A percentile compares a stretch with the other conserved stretches of the same genome.
phyloP scores from a whole-genome alignment of 2,888 invertebrate genomes.

The Dyspetes luteomarginatus region DNA sequence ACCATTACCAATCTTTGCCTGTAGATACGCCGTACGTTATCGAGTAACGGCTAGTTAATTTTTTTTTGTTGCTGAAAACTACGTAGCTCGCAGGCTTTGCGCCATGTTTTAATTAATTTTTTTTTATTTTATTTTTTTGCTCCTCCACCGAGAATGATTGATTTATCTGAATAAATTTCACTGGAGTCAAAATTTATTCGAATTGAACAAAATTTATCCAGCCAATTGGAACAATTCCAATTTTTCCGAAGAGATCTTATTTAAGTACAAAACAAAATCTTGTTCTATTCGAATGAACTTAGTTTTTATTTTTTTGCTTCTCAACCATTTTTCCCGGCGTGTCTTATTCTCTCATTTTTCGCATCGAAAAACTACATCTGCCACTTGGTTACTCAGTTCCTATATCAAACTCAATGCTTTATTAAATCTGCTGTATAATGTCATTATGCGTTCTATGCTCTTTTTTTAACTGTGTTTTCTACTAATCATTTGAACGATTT shows the following conservation, averaged over 20 bases:
- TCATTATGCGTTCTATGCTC: slow-evolving; percentile 25
- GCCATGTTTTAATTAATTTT: slow-evolving; percentile 20
- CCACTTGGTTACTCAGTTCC: slow-evolving; percentile 38
- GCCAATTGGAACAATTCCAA: too few relatives aligned
- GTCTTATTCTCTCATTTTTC: neutral
- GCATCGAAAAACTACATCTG: slow-evolving; percentile 19
- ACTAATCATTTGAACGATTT: slow-evolving; percentile 22
- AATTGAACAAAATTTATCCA: too few relatives aligned
- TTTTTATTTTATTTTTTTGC: slow-evolving; percentile 2
- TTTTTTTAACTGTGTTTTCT: neutral
- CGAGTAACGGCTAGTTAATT: slow-evolving; percentile 51
- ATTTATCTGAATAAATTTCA: too few relatives aligned
- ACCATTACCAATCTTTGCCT: slow-evolving; percentile 65
- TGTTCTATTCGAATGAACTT: too few relatives aligned
- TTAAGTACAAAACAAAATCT: too few relatives aligned
- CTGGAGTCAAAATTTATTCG: too few relatives aligned
- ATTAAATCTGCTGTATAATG: slow-evolving; percentile 37
- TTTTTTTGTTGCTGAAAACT: slow-evolving; percentile 54
- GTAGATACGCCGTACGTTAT: slow-evolving; percentile 59
- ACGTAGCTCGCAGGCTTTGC: slow-evolving; percentile 56
- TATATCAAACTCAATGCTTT: slow-evolving; percentile 51
- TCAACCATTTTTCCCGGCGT: neutral
- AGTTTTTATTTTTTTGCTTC: slow-evolving; percentile 16
- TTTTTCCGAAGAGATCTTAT: neutral
- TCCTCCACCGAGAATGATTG: too few relatives aligned